Base-by-base conservation (phyloP, 1,140 invertebrate species). In the Tetraneura akinire region DNA sequence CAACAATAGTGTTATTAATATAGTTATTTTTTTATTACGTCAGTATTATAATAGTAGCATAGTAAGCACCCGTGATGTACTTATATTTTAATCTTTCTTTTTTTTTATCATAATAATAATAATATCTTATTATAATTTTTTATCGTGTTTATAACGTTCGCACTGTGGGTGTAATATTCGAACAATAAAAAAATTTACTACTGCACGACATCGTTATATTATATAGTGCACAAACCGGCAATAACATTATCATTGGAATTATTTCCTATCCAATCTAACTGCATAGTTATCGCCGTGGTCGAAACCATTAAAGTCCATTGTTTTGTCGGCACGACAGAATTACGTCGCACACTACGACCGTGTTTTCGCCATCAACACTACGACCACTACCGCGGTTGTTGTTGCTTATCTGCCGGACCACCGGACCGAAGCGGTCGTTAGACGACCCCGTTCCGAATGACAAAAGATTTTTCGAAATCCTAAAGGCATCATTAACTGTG, bases 391-490 rank as follows among this genome's bases (percentile, higher is more conserved):
- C 2, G 23, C n/a, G 1, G n/a, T 66, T 21, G 37, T 47, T 45
- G 13, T 26, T 37, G 37, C 37, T 68, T 68, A 68, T 68, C 66
- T 68, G 16, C 42, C 45, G 21, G 21, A 47, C 66, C 42, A 8
- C 32, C 3, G 32, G 8, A 37, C 32, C 3, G 1, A 14, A 9
- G 21, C n/a, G 21, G 64, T 68, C 37, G 64, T 68, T 68, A 68
- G 37, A 26, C 55, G 37, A 62, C 55, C 37, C 45, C 55, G 37
- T 45, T 78, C 62, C 55, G 37, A 62, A 76, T 60, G 18, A 78
- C 74, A 78, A 78, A 62, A 78, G 74, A 78, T 78, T 62, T 78
- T 78, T 60, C 23, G 55, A 55, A 78, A 78, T 78, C 23, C 74
- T 47, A 26, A 62, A 45, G 23, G 71, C 21, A 55, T 78, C 51